phyloP scores from a whole-genome alignment of 2,888 invertebrate genomes.

The Phania funesta region DNA sequence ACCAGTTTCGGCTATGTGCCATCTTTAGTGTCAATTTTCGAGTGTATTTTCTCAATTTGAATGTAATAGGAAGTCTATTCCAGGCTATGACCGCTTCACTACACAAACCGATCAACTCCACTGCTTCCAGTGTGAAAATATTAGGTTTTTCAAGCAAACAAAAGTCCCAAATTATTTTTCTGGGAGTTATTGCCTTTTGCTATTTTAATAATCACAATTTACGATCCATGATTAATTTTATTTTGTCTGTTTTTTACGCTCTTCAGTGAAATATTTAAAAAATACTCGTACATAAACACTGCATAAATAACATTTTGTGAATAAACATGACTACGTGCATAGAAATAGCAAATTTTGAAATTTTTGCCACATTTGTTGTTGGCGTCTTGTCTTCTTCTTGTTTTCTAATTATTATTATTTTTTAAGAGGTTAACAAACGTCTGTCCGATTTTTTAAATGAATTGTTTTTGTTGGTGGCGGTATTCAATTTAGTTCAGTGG shows the following conservation, averaged over 20 bases:
- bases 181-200: too few species aligned
- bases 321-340: conserved; percentile 18
- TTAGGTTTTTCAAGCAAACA: too few species aligned
- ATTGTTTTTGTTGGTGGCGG: background rate
- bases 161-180: too few species aligned
- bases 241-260: background rate
- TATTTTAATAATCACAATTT: conserved; percentile 16
- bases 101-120: too few species aligned
- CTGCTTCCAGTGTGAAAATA: too few species aligned
- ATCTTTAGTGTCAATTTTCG: too few species aligned
- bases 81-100: too few species aligned
- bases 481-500: conserved; percentile 33
- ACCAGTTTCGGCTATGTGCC: too few species aligned
- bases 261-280: background rate
- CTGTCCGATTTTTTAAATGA: background rate
- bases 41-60: too few species aligned
- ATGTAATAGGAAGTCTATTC: too few species aligned
- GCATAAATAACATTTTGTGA: conserved; percentile 25
- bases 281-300: conserved; percentile 7
- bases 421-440: background rate
- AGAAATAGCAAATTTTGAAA: conserved; percentile 29
- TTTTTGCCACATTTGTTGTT: conserved; percentile 54
- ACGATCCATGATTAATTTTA: background rate
- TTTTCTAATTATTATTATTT: background rate
- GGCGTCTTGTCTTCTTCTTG: background rate